A percentile compares a stretch with the other conserved stretches of the same genome.
Conservation (phyloP, 1,140 invertebrate genomes). For the Polypedilum vanderplanki region DNA sequence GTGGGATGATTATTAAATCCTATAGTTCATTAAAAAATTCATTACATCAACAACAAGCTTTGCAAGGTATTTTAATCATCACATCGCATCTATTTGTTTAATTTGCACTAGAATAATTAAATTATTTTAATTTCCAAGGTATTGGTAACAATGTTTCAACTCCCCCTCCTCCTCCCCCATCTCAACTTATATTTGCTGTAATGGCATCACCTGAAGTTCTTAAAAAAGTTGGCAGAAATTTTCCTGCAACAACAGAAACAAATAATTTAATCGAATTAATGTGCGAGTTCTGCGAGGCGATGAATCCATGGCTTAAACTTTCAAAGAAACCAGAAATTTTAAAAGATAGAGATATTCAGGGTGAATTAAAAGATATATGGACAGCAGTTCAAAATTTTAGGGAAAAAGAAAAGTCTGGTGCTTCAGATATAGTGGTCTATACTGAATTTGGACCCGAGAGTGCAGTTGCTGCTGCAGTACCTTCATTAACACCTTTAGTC, state of each 20-base stretch:
- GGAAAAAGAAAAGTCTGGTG: constrained; percentile 49
- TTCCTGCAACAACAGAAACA: constrained; percentile 55
- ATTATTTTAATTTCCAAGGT: no score
- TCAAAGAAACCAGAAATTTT: constrained; percentile 53
- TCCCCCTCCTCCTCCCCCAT: constrained; percentile 51
- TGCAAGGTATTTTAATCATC: no score
- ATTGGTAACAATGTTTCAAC: no score
- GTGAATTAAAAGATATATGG: constrained; percentile 66
- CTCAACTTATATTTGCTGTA: constrained; percentile 58
- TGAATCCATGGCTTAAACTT: constrained; percentile 56
- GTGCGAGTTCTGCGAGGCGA: constrained; percentile 62
- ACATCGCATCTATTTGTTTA: constrained; percentile 40
- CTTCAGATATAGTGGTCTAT: not conserved
- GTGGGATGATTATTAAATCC: constrained; percentile 55
- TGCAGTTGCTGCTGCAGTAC: constrained; percentile 34
- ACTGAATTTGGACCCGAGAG: constrained; percentile 20
- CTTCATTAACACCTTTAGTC: constrained; percentile 32
- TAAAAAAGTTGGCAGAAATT: constrained; percentile 57
- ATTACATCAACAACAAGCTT: constrained; percentile 34
- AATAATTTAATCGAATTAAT: constrained; percentile 56
- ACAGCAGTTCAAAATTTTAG: constrained; percentile 57
- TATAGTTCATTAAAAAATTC: constrained; percentile 30
- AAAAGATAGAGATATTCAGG: constrained; percentile 60
- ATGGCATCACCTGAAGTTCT: constrained; percentile 64
- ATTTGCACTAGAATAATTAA: no score